Evolutionary conservation across 2,797 vertebrate genomes (phyloP), one percentile per base, ranked within the genome.

Genomic region (Lithobates sylvaticus): DNA sequence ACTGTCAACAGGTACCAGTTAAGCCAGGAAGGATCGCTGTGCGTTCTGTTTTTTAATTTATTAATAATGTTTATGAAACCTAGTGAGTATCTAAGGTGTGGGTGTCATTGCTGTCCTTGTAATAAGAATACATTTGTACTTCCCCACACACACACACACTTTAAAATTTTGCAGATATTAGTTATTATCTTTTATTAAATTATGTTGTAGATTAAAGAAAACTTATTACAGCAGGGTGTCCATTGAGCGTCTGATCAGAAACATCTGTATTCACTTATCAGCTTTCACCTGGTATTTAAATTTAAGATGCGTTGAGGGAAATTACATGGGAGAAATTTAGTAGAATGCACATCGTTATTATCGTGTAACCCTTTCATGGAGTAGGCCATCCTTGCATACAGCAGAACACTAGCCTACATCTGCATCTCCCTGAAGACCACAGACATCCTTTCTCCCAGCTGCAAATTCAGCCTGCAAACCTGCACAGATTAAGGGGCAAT

Each of bases 401-500:
- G 26, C 21, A 44, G 39, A 34, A 72, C 39, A 72, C 47, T 71
- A 39, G 67, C 36, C 69, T 23, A 69, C 76, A 79, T 87, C 86
- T 87, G 85, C 69, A 87, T 84, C 26, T 36, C 70, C 42, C 64
- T 58, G 3, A 23, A 44, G 75, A 79, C 34, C 5, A 68, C 47
- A 58, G 44, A 78, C 68, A 69, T 84, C 54, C 58, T 65, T 83
- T 72, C 61, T 83, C 64, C 81, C 86, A 87, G 81, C 86, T 87
- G 86, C 70, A 76, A 76, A 68, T 34, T 39, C 81, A 76, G 69
- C 44, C 81, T 79, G 76, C 81, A 80, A 83, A 80, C 81, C 70
- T 83, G 86, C 83, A 87, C 83, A 88, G 86, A 85, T 87, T 87
- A 87, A 76, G 84, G 88, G 18, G 10, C 23, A 83, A 89, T 90